These are phyloP conservation scores for Psilanteris sp. DNA, from an alignment of 1,140 invertebrate species.

Conservation along the genomic window DNA sequence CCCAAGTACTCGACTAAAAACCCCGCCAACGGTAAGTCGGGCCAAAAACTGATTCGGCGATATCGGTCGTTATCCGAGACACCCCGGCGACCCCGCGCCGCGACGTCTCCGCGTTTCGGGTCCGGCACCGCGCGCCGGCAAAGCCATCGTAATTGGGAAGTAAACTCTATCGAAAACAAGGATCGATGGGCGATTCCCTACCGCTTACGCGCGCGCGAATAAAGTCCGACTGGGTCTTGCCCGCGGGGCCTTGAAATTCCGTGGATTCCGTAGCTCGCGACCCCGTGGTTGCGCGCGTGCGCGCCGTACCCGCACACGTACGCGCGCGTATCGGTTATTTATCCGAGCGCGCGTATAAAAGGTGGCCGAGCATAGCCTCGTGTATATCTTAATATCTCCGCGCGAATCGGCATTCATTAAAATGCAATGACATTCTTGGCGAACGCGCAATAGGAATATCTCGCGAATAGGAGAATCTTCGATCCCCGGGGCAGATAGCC, in stretches of 20 bases:
- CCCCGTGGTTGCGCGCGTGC: constrained; percentile 17
- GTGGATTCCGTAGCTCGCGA: constrained; percentile 48
- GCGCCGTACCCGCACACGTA: background rate
- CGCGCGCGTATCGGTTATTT: constrained; percentile 21
- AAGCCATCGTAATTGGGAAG: constrained; percentile 58
- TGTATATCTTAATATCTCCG: constrained; percentile 61
- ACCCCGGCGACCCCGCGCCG: background rate
- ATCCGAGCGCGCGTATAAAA: constrained; percentile 37
- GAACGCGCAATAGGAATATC: constrained; percentile 53
- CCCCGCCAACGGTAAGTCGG: too few species aligned
- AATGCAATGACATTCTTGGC: constrained; percentile 61
- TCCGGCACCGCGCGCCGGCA: constrained; percentile 1
- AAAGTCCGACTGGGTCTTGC: constrained; percentile 33
- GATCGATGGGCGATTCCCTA: constrained; percentile 46
- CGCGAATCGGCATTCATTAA: constrained; percentile 62
- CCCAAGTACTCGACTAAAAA: too few species aligned
- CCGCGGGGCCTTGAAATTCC: constrained; percentile 57
- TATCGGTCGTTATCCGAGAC: too few species aligned
- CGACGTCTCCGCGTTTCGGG: too few species aligned
- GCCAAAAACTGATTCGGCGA: too few species aligned
- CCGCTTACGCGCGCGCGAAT: constrained; percentile 24
- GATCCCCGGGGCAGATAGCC: constrained; percentile 44
- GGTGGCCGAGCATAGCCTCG: constrained; percentile 34
- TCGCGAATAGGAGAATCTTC: constrained; percentile 49
- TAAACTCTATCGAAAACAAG: constrained; percentile 52